Conservation (phyloP, 2,113 vertebrate species). For the Casuarius casuarius region DNA sequence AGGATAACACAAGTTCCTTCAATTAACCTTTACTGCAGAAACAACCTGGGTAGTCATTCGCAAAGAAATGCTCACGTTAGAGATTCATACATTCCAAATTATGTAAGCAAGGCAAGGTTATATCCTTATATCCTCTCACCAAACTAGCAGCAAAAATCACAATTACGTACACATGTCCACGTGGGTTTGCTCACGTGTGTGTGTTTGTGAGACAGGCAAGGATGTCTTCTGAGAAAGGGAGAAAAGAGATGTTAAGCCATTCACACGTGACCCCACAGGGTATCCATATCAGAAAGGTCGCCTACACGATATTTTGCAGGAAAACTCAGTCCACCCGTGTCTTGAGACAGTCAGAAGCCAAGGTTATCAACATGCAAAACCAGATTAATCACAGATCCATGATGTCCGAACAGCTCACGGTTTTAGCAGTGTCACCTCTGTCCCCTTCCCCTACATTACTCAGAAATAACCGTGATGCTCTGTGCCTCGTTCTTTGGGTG, state of each 20-base stretch:
- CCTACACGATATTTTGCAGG: neutral
- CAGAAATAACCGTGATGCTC: neutral
- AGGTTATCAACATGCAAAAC: neutral
- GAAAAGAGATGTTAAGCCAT: neutral
- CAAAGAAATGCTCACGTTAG: neutral
- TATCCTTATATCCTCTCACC: neutral
- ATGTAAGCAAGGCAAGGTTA: accelerated
- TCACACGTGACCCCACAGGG: accelerated
- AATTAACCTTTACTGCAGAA: neutral
- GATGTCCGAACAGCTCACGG: neutral
- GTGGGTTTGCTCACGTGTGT: neutral
- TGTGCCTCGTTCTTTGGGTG: neutral
- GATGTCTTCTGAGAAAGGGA: neutral
- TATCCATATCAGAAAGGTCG: accelerated
- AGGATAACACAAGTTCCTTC: neutral
- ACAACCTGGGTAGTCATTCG: neutral
- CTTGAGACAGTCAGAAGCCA: neutral
- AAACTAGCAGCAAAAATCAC: neutral
- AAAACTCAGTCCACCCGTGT: neutral
- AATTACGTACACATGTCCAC: neutral
- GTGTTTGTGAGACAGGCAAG: accelerated
- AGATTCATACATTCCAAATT: neutral
- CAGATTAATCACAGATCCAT: neutral
- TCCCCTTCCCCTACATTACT: neutral
- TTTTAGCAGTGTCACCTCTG: neutral